A percentile compares a stretch with the other conserved stretches of the same genome.
These are phyloP conservation scores for Neuroscelio doddi DNA, from an alignment of 2,888 invertebrate genomes.

Conservation along the genomic window DNA sequence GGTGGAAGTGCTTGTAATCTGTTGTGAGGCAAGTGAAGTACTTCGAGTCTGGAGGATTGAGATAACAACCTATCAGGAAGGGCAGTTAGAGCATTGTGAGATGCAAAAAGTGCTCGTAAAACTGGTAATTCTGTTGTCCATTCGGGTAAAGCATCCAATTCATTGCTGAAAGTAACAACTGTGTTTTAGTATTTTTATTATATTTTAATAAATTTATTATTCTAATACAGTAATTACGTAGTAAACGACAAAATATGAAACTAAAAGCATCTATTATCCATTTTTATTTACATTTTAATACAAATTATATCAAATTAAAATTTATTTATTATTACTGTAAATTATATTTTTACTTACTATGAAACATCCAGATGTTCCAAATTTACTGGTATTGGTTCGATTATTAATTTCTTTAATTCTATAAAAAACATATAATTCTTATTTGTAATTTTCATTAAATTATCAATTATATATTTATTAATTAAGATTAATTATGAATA, in stretches of 20 bases:
- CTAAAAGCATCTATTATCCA: no score
- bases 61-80: slow-evolving; percentile 84
- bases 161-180: slow-evolving; percentile 74
- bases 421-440: no score
- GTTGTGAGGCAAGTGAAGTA: slow-evolving; percentile 85
- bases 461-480: background rate
- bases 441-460: no score
- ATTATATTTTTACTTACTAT: slow-evolving; percentile 74
- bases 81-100: slow-evolving; percentile 81
- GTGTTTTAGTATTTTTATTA: slow-evolving; percentile 5
- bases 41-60: slow-evolving; percentile 82
- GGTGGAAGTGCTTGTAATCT: slow-evolving; percentile 83
- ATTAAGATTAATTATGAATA: no score
- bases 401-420: slow-evolving; percentile 83
- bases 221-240: no score
- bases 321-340: no score
- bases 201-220: no score
- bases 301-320: no score
- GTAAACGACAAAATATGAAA: no score
- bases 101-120: slow-evolving; percentile 82
- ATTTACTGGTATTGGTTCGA: slow-evolving; percentile 81
- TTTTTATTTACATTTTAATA: no score
- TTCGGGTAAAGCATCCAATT: slow-evolving; percentile 81
- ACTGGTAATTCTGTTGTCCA: slow-evolving; percentile 85
- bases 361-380: slow-evolving; percentile 86